These are phyloP conservation scores for Phortica variegata DNA, from an alignment of 1,140 invertebrate species.

Conservation along the genomic window DNA sequence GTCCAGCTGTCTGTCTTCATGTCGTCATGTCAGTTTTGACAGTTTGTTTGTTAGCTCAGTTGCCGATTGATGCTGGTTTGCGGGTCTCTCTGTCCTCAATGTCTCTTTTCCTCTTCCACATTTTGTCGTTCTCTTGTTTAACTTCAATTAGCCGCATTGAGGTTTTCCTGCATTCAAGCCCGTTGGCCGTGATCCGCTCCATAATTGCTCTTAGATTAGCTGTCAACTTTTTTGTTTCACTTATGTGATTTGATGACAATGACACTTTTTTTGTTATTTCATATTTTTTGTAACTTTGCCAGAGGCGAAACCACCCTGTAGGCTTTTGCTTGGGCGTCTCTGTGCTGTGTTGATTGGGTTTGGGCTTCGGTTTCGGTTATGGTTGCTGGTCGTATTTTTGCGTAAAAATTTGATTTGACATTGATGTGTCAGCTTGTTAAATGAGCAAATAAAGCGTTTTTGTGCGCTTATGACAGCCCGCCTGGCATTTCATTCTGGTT, in stretches of 20 bases:
- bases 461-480: constrained; percentile 43
- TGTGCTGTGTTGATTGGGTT: constrained; percentile 5
- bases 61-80: constrained; percentile 38
- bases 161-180: constrained; percentile 34
- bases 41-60: constrained; percentile 30
- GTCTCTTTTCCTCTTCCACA: constrained; percentile 10
- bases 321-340: no score
- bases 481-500: constrained; percentile 22
- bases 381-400: constrained; percentile 8
- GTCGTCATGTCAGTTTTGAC: constrained; percentile 57
- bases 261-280: constrained; percentile 20
- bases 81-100: not conserved
- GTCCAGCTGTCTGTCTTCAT: no score
- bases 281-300: not conserved
- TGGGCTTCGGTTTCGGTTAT: constrained; percentile 14
- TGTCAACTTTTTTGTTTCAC: constrained; percentile 38
- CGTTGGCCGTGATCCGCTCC: constrained; percentile 32
- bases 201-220: constrained; percentile 56
- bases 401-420: constrained; percentile 44
- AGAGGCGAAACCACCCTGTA: not conserved
- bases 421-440: constrained; percentile 57
- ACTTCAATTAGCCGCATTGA: constrained; percentile 49
- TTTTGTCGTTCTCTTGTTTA: constrained; percentile 43
- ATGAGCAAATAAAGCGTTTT: constrained; percentile 39
- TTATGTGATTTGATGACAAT: constrained; percentile 35